These are phyloP conservation scores for Pristis pectinata DNA, from an alignment of 2,797 vertebrate genomes.

Conservation along the genomic window DNA sequence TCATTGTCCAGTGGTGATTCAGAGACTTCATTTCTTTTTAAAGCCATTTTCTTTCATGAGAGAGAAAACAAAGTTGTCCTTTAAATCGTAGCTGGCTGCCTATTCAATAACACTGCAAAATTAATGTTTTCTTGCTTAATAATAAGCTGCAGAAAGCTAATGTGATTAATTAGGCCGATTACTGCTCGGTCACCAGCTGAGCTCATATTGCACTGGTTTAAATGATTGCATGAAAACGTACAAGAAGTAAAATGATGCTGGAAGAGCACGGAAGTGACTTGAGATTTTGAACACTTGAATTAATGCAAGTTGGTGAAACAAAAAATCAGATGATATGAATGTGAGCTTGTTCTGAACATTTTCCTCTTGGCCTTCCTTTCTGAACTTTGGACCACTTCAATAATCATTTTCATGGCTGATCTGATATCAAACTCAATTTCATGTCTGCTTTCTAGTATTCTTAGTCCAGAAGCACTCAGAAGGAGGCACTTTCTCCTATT, in stretches of 20 bases:
- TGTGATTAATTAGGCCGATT: conserved; percentile 22
- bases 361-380: too few species aligned
- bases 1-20: not conserved
- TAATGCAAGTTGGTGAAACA: too few species aligned
- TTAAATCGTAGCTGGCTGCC: not conserved
- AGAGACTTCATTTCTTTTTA: not conserved
- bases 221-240: not conserved
- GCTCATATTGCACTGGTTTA: not conserved
- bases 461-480: too few species aligned
- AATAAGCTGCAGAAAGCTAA: conserved; percentile 2
- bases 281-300: not conserved
- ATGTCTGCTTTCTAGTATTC: too few species aligned
- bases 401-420: too few species aligned
- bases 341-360: not conserved
- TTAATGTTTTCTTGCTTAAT: conserved; percentile 23
- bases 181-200: not conserved
- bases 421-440: too few species aligned
- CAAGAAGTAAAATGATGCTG: not conserved
- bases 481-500: too few species aligned
- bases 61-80: not conserved
- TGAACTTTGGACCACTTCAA: not conserved
- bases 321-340: not conserved
- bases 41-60: not conserved
- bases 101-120: not conserved
- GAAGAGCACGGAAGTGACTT: not conserved